Conservation (phyloP, 2,113 vertebrate species). For the Dasyornis broadbenti region DNA sequence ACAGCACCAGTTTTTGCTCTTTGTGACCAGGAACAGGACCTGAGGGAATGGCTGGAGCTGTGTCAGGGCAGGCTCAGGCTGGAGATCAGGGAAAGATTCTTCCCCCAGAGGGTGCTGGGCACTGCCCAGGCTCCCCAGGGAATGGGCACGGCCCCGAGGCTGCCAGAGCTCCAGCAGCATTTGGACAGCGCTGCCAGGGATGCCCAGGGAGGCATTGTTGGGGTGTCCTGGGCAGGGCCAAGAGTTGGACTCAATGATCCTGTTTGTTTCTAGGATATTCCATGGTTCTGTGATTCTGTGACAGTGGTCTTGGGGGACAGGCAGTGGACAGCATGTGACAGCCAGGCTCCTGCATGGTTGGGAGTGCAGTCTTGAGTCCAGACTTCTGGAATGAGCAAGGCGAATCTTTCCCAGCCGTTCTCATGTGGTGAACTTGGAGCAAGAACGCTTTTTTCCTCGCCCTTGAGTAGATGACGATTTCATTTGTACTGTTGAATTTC, state of each 20-base stretch:
- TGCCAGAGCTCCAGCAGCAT: neutral
- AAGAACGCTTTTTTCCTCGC: neutral
- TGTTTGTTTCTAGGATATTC: neutral
- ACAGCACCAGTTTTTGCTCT: neutral
- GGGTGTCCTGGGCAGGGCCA: neutral
- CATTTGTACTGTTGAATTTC: neutral
- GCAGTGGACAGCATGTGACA: neutral
- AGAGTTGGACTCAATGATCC: neutral
- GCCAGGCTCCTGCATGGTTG: neutral
- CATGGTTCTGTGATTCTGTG: neutral
- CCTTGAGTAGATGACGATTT: neutral
- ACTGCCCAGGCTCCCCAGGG: neutral
- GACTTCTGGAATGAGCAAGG: neutral
- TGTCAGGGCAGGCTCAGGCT: neutral
- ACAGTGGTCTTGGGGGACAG: accelerated
- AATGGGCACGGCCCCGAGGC: neutral
- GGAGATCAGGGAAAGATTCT: neutral
- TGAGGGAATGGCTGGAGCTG: neutral
- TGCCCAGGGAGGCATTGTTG: too few species aligned
- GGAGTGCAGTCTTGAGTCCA: neutral
- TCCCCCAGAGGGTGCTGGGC: neutral
- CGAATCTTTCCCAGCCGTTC: neutral
- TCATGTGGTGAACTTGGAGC: neutral
- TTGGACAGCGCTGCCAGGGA: neutral
- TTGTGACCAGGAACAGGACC: neutral